These are phyloP conservation scores for Mystacornis crossleyi DNA, from an alignment of 2,113 vertebrate genomes.

Conservation along the genomic window DNA sequence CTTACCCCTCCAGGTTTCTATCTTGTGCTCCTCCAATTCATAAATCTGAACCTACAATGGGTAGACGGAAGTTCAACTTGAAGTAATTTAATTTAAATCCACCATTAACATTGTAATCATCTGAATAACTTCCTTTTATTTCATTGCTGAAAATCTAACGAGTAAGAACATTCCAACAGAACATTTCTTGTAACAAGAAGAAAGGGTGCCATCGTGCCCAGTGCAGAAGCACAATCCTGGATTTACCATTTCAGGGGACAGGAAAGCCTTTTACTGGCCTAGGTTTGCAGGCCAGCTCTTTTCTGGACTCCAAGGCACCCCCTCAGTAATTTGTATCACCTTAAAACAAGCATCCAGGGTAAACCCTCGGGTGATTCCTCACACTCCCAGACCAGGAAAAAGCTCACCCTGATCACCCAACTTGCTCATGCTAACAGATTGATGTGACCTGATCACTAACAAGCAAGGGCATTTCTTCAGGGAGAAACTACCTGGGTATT, in stretches of 20 bases:
- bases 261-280: not conserved
- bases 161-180: not conserved
- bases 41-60: constrained; percentile 94
- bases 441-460: not conserved
- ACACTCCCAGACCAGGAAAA: not conserved
- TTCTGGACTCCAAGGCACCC: not conserved
- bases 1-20: constrained; percentile 97
- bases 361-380: not conserved
- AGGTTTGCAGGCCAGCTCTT: not conserved
- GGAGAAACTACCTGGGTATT: not conserved
- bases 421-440: not conserved
- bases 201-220: not conserved
- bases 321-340: not conserved
- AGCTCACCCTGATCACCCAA: not conserved
- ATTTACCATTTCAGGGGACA: not conserved
- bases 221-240: not conserved
- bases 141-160: not conserved
- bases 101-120: not conserved
- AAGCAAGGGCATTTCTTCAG: not conserved
- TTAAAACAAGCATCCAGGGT: not conserved
- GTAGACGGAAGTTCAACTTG: not conserved
- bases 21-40: constrained; percentile 97
- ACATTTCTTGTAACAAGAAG: not conserved
- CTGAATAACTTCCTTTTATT: not conserved
- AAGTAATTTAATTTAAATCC: not conserved